These are phyloP conservation scores for Gila robusta DNA, from an alignment of 2,797 vertebrate species.

Conservation along the genomic window DNA sequence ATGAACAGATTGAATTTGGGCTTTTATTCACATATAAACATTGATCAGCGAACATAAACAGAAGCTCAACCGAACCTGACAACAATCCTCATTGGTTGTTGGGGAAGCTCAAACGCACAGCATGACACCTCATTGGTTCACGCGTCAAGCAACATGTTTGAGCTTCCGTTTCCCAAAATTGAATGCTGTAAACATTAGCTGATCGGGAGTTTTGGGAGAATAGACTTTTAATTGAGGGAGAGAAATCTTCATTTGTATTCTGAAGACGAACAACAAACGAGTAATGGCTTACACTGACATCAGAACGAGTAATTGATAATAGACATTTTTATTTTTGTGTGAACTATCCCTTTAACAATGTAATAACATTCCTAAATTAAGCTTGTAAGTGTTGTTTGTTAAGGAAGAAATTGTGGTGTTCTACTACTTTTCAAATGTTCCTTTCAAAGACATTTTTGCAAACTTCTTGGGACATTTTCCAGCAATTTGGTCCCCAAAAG, in stretches of 20 bases:
- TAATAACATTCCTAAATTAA: not conserved
- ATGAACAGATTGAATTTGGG: too few relatives aligned
- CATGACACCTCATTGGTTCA: not conserved
- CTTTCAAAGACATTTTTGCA: not conserved
- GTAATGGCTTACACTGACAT: not conserved
- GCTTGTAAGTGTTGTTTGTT: not conserved
- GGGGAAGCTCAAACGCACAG: not conserved
- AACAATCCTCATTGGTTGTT: not conserved
- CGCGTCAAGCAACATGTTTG: not conserved
- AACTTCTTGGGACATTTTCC: constrained; percentile 16
- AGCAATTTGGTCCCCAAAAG: constrained; percentile 9
- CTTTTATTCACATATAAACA: too few relatives aligned
- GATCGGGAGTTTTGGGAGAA: not conserved
- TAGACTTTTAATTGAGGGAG: not conserved
- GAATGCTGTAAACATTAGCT: not conserved
- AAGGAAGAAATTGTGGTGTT: not conserved
- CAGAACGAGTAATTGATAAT: not conserved
- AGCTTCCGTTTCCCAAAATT: not conserved
- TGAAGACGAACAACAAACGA: not conserved
- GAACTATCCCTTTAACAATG: not conserved
- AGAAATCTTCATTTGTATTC: not conserved
- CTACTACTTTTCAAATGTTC: constrained; percentile 1
- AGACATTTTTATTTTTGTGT: too few relatives aligned
- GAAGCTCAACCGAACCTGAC: not conserved
- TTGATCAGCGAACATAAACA: too few relatives aligned